Base-by-base conservation (phyloP, 2,113 vertebrate genomes). In the Paracanthobrama guichenoti region DNA sequence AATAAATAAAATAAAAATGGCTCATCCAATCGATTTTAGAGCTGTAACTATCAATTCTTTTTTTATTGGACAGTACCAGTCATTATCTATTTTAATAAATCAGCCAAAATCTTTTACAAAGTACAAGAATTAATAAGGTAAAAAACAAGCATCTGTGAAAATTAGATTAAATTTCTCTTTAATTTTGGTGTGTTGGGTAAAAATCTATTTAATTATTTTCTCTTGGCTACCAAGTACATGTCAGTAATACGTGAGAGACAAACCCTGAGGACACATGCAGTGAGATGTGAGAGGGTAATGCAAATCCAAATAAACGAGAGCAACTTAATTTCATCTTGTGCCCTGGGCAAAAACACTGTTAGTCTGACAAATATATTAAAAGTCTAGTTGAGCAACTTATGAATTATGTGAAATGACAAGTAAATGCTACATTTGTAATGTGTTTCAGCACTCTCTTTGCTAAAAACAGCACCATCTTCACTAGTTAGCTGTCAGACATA, bases 181-280 rank as follows among this genome's bases (percentile, higher is more conserved):
- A n/a, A 71, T 71, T 69, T 71, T 26, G n/a, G 12, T 16, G 6
- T 26, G 3, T 26, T 46, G 0, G 82, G 55, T 92, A 91, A 87
- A 89, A 91, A 91, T 91, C 89, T 87, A 79, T 59, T 42, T 90
- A 83, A 82, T n/a, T 67, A 83, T 89, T 87, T n/a, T 64, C 35
- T 24, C 62, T 86, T 86, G 88, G 87, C 84, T 80, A 88, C 89
- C 89, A 80, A 73, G 66, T 82, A 79, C 55, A 76, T 84, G 84
- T 74, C 74, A 20, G 69, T 86, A 86, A 89, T 76, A 39, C 14
- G 80, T 64, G 48, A 83, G 60, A 83, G 86, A 72, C 10, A 6
- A n/a, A 67, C 81, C 88, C 82, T 7, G 39, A 42, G 83, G 86
- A 57, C n/a, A 83, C 62, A 67, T 42, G 72, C n/a, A 88, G 13